Evolutionary conservation across 1,140 invertebrate genomes (phyloP), one percentile per base, ranked within the genome.

Genomic region (Hormaphis cornu): DNA sequence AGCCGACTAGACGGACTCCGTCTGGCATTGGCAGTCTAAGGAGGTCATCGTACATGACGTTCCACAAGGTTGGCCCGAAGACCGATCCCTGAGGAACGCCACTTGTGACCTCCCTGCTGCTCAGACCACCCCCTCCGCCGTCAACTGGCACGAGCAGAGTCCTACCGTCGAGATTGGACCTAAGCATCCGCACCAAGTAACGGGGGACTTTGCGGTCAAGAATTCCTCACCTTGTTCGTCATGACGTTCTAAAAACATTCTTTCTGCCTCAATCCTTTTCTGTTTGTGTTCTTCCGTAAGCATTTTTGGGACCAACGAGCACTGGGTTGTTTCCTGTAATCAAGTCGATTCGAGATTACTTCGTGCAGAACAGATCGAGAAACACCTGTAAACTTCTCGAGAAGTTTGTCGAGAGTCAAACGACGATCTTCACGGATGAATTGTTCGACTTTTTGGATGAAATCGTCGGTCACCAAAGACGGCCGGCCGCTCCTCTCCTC

Each of bases 401-500:
- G 24, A 20, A 70, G 54, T 26, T 59, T 52, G 16, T 9, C 18
- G 24, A 50, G 22, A 24, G 46, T 48, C 10, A 50, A 48, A 33
- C 18, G 3, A 63, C 37, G 44, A 50, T 69, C 46, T 44, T 30
- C 42, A 30, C 14, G 46, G 20, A 50, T 48, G 16, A 18, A 28
- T 48, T 46, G 20, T 30, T 69, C 44, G 26, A 70, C 44, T 26
- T 20, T 35, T 54, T 70, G 46, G 18, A 69, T 44, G 24, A 69
- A n/a, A 12, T 69, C 44, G 42, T 69, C 66, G 69, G 54, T 72
- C 1, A 73, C 37, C 35, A 72, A 37, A 37, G 71, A 73, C 44
- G 70, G 71, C 22, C 66, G 70, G 48, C 72, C 70, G 61, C 69
- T 71, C 50, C 69, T 52, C 46, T 54, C 42, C 42, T 74, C 72